Evolutionary conservation across 2,797 vertebrate genomes (phyloP).

Genomic region (Amblyopsis hoosieri): DNA sequence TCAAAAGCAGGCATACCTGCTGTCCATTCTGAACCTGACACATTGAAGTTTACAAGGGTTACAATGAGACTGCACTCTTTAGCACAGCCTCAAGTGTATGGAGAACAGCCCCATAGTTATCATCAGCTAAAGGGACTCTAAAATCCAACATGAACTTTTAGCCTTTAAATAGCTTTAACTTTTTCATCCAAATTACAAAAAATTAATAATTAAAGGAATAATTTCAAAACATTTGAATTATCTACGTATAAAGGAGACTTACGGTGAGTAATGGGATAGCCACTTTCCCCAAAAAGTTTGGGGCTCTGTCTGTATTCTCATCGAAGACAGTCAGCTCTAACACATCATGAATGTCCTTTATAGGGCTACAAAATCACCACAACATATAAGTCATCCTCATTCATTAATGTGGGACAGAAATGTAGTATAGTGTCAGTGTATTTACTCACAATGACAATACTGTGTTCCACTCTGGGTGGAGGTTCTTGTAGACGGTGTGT

Average conservation of each 20-base stretch:
- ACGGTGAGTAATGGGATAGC: conserved; percentile 91
- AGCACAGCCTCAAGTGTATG: not conserved
- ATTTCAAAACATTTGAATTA: not conserved
- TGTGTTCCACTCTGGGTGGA: conserved; percentile 96
- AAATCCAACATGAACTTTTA: too few relatives aligned
- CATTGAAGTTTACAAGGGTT: conserved; percentile 3
- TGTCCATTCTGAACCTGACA: conserved; percentile 87
- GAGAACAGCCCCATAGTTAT: not conserved
- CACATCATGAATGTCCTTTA: conserved; percentile 94
- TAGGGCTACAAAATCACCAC: conserved; percentile 77
- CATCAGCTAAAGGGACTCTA: not conserved
- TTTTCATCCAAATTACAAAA: too few relatives aligned
- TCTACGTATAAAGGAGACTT: conserved; percentile 61
- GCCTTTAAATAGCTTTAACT: too few relatives aligned
- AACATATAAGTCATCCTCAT: conserved; percentile 8
- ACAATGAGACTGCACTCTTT: not conserved
- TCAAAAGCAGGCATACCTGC: conserved; percentile 82
- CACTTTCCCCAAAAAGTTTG: conserved; percentile 91
- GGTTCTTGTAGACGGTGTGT: conserved; percentile 88
- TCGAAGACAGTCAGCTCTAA: conserved; percentile 90
- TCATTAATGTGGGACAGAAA: conserved; percentile 16
- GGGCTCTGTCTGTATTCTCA: conserved; percentile 92
- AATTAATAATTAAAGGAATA: too few relatives aligned
- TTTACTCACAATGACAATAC: conserved; percentile 91
- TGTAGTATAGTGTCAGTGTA: not conserved